Evolutionary conservation across 2,113 vertebrate genomes (phyloP), one percentile per base, ranked within the genome.

Genomic region (Megalops atlanticus): DNA sequence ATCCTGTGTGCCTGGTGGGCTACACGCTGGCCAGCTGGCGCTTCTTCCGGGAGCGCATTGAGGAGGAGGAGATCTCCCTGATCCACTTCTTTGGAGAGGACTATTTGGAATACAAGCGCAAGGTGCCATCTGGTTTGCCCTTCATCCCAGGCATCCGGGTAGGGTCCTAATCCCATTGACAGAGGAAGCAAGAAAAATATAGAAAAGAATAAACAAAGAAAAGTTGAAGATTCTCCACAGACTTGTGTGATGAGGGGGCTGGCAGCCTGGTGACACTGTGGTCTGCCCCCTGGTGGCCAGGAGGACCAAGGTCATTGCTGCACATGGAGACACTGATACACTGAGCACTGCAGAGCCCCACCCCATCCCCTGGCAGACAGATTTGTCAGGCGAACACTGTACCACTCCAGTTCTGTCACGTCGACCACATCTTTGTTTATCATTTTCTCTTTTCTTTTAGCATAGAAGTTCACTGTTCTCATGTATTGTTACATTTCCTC

Each of bases 21-120:
- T 99, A 99, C 2, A 93, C 96, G 0, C 88, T 99, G 85, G 97
- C 93, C 0, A 98, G 97, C 88, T 99, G 98, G 98, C 93, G 96
- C 15, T 99, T 99, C 93, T 99, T 99, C 90, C 94, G 97, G 2
- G 98, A 99, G 69, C 93, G 98, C 1, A 96, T 98, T 0, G 98
- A 99, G 81, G 98, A 99, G 82, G 98, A 99, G 87, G 98, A 99
- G 83, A 92, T 97, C 70, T 97, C 95, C 0, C 91, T 99, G 31
- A 98, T 99, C 38, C 96, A 98, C 84, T 99, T 99, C 85, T 99
- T 99, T 0, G 96, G 97, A 0, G 97, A 98, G 79, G 96, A 99
- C 73, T 99, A 99, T 76, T 87, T 99, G 84, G 95, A 95, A 74
- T 99, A 99, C 85, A 99, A 99, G 90, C 95, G 91, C 88, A 93